These are phyloP conservation scores for Leptosomus discolor DNA, from an alignment of 2,113 vertebrate genomes.

Conservation along the genomic window DNA sequence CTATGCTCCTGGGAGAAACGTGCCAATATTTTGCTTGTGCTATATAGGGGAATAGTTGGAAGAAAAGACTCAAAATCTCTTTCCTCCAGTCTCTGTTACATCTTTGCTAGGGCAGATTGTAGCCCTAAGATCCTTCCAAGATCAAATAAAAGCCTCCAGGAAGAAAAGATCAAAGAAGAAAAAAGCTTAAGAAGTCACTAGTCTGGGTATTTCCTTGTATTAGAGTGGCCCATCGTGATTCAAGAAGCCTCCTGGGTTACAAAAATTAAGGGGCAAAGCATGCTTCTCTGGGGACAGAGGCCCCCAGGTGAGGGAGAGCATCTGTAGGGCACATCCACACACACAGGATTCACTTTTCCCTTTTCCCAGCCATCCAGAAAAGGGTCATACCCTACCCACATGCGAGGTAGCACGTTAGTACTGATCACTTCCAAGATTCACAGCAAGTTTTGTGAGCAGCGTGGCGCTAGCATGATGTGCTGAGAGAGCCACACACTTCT, in stretches of 20 bases:
- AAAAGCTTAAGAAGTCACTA: slow-evolving; percentile 59
- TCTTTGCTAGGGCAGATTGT: slow-evolving; percentile 47
- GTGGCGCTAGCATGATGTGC: accelerated
- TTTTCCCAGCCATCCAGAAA: neutral
- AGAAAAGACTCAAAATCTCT: slow-evolving; percentile 32
- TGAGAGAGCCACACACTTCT: neutral
- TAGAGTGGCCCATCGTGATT: slow-evolving; percentile 8
- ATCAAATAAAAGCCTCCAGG: slow-evolving; percentile 67
- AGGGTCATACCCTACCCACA: neutral
- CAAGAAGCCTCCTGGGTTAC: slow-evolving; percentile 18
- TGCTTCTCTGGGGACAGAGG: neutral
- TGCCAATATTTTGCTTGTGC: slow-evolving; percentile 46
- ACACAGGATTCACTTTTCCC: neutral
- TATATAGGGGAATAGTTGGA: neutral
- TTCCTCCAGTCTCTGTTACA: slow-evolving; percentile 2
- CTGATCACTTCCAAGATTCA: neutral
- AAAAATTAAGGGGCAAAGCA: neutral
- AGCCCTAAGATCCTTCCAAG: slow-evolving; percentile 59
- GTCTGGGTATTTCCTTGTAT: slow-evolving; percentile 33
- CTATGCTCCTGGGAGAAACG: neutral
- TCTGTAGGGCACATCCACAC: neutral
- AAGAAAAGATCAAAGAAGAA: slow-evolving; percentile 53
- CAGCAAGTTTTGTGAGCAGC: neutral
- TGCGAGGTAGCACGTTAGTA: neutral
- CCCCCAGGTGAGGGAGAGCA: neutral